Conservation (phyloP, 2,888 invertebrate species). For the Cephus pulcher region DNA sequence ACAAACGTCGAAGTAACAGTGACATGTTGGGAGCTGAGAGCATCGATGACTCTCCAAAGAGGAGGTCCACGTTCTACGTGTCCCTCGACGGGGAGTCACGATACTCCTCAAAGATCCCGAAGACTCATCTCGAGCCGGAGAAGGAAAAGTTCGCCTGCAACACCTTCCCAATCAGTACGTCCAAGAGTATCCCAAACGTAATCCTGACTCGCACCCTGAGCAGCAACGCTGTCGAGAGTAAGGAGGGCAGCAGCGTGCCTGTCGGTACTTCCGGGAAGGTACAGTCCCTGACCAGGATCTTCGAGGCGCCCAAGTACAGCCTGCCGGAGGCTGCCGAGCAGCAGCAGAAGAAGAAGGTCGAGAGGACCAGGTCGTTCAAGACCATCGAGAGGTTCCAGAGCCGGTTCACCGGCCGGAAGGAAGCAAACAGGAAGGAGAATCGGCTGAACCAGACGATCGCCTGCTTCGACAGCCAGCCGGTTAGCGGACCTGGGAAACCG, state of each 20-base stretch:
- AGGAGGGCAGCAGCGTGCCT: slow-evolving; percentile 27
- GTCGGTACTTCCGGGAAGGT: slow-evolving; percentile 54
- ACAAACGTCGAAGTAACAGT: not conserved
- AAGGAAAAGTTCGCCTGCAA: slow-evolving; percentile 71
- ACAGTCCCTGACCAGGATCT: slow-evolving; percentile 61
- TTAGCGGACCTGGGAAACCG: not conserved
- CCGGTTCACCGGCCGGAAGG: slow-evolving; percentile 57
- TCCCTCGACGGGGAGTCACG: slow-evolving; percentile 70
- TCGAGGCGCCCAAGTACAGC: slow-evolving; percentile 49
- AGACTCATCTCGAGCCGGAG: slow-evolving; percentile 37
- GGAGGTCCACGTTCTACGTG: slow-evolving; percentile 82
- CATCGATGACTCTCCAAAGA: slow-evolving; percentile 57
- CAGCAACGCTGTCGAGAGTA: slow-evolving; percentile 44
- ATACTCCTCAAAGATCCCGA: slow-evolving; percentile 41
- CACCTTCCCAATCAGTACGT: slow-evolving; percentile 67
- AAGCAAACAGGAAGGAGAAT: slow-evolving; percentile 37
- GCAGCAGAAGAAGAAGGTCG: slow-evolving; percentile 57
- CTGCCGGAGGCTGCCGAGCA: slow-evolving; percentile 25
- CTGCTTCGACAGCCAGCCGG: slow-evolving; percentile 36
- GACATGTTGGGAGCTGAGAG: slow-evolving; percentile 45
- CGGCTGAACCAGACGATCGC: slow-evolving; percentile 50
- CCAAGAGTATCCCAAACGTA: slow-evolving; percentile 49
- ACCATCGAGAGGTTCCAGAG: slow-evolving; percentile 62
- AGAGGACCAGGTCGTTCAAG: slow-evolving; percentile 62
- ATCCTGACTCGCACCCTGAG: slow-evolving; percentile 54